Conservation (phyloP, 2,797 vertebrate species). For the Channallabes apus region DNA sequence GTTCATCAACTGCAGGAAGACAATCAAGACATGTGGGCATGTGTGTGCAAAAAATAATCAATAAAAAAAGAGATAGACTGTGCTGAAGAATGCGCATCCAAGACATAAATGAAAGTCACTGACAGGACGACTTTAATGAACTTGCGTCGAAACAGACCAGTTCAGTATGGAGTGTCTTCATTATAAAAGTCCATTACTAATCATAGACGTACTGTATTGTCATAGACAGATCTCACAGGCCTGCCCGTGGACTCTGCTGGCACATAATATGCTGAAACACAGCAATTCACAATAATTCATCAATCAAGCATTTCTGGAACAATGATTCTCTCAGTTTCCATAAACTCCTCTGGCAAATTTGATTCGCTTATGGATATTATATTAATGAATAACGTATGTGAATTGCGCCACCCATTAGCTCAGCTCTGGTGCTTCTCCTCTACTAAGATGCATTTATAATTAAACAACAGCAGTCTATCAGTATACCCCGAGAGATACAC, state of each 20-base stretch:
- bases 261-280: conserved; percentile 21
- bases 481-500: conserved; percentile 6
- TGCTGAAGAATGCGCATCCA: conserved; percentile 5
- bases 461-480: conserved; percentile 24
- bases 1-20: conserved; percentile 2
- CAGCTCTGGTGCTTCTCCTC: conserved; percentile 9
- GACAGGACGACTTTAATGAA: conserved; percentile 2
- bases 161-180: not conserved
- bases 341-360: conserved; percentile 21
- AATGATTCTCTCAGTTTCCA: conserved; percentile 26
- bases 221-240: not conserved
- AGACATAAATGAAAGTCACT: not conserved
- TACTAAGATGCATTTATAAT: not conserved
- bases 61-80: not conserved
- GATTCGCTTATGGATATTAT: conserved; percentile 26
- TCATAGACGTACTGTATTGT: not conserved
- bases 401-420: conserved; percentile 21
- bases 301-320: conserved; percentile 26
- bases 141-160: not conserved
- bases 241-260: conserved; percentile 3
- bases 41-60: conserved; percentile 21
- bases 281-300: not conserved
- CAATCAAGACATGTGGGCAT: conserved; percentile 6
- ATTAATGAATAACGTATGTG: conserved; percentile 37
- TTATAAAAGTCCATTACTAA: conserved; percentile 15